Evolutionary conservation across 2,888 invertebrate species (phyloP).

Genomic region (Drosophila setosimentum): DNA sequence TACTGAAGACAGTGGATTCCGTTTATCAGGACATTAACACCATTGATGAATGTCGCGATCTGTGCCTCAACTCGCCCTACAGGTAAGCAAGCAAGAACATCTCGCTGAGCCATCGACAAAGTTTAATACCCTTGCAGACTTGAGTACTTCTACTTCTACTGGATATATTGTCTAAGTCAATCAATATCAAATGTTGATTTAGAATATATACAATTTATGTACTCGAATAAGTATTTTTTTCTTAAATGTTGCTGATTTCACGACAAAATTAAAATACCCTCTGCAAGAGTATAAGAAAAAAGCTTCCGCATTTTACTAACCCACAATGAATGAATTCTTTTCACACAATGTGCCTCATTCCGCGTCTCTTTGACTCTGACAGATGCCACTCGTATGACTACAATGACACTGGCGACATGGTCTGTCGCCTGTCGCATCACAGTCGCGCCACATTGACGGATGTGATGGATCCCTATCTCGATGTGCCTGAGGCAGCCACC

Average conservation of each 20-base stretch:
- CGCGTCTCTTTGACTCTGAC: neutral
- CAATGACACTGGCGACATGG: conserved; percentile 96
- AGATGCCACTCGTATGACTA: conserved; percentile 97
- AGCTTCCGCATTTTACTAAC: neutral
- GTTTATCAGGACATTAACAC: conserved; percentile 95
- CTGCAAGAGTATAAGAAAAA: neutral
- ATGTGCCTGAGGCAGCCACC: conserved; percentile 95
- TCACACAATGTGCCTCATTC: conserved; percentile 37
- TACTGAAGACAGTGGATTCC: conserved; percentile 96
- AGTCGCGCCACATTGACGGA: conserved; percentile 94
- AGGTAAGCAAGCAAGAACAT: conserved; percentile 82
- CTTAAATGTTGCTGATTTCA: too few relatives aligned
- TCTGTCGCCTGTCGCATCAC: conserved; percentile 96
- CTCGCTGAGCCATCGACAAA: neutral
- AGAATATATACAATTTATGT: too few relatives aligned
- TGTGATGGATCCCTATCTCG: conserved; percentile 95
- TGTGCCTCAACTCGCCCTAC: conserved; percentile 95
- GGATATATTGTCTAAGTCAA: too few relatives aligned
- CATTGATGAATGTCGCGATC: conserved; percentile 94
- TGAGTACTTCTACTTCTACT: neutral
- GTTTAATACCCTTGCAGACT: neutral
- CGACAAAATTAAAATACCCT: neutral
- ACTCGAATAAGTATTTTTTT: too few relatives aligned
- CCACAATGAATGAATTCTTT: conserved; percentile 11
- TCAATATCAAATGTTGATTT: too few relatives aligned